Evolutionary conservation across 2,888 invertebrate genomes (phyloP).

Genomic region (Listrodromus nycthemerus): DNA sequence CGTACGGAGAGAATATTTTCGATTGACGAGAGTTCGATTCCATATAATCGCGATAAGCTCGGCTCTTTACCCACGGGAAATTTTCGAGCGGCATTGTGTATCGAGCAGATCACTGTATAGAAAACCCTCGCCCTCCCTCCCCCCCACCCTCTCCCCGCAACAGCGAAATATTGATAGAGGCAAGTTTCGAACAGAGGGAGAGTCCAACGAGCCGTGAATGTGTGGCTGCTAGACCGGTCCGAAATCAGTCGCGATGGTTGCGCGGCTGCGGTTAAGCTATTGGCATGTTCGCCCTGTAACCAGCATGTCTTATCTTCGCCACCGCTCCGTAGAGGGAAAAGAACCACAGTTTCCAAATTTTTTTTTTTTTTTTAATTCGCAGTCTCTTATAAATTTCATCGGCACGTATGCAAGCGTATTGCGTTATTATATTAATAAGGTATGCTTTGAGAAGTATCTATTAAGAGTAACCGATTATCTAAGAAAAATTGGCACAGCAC

Average conservation of each 20-base stretch:
- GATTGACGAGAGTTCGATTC: conserved; percentile 41
- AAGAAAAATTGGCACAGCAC: too few relatives aligned
- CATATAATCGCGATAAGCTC: conserved; percentile 56
- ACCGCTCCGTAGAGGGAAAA: background rate
- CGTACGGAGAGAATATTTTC: conserved; percentile 64
- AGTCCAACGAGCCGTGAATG: conserved; percentile 74
- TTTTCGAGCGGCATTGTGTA: conserved; percentile 65
- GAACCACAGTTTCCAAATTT: too few relatives aligned
- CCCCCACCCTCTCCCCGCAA: too few relatives aligned
- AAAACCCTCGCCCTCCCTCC: background rate
- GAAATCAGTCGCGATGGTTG: conserved; percentile 51
- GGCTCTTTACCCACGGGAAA: conserved; percentile 69
- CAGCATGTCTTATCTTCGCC: conserved; percentile 28
- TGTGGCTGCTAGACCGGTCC: conserved; percentile 63
- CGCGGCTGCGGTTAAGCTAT: conserved; percentile 39
- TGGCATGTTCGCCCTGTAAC: background rate
- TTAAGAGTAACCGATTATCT: too few relatives aligned
- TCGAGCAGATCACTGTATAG: background rate
- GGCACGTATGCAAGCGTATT: too few relatives aligned
- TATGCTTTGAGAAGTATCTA: too few relatives aligned
- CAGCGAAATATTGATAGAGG: conserved; percentile 32
- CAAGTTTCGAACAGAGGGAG: conserved; percentile 9
- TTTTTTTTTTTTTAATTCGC: too few relatives aligned
- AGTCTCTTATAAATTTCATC: too few relatives aligned
- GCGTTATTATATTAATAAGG: too few relatives aligned